Evolutionary conservation across 35 echinoderm and acorn worm species (phyloP).

Genomic region (Ptychodera flava): DNA sequence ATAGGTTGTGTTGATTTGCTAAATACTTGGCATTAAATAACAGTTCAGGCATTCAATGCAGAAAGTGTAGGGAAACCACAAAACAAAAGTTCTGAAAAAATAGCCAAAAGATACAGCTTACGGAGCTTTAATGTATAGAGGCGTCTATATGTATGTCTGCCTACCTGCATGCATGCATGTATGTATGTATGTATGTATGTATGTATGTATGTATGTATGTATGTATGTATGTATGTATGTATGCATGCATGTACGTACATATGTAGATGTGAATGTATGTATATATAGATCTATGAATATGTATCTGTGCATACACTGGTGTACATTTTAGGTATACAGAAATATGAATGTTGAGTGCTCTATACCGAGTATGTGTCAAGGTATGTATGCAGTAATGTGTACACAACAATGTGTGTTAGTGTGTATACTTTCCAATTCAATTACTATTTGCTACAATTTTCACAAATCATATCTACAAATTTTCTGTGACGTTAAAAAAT

Average conservation of each 20-base stretch:
- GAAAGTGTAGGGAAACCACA: too few species aligned
- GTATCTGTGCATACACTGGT: not conserved
- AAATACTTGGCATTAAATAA: too few species aligned
- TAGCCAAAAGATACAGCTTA: too few species aligned
- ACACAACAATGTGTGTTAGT: not conserved
- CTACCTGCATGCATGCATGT: not conserved
- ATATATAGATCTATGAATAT: not conserved
- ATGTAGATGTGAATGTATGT: not conserved
- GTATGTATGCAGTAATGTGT: not conserved
- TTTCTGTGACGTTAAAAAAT: not conserved
- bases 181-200: slow-evolving; percentile 2
- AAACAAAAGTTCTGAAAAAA: too few species aligned
- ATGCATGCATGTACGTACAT: not conserved
- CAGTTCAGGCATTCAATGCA: too few species aligned
- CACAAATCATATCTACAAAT: not conserved
- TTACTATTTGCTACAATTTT: not conserved
- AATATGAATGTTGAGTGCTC: not conserved
- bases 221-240: slow-evolving; percentile 2
- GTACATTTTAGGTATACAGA: not conserved
- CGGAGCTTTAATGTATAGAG: too few species aligned
- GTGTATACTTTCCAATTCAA: not conserved
- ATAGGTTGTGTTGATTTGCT: too few species aligned
- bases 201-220: slow-evolving; percentile 2
- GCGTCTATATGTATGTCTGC: not conserved
- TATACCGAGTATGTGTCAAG: too few species aligned